These are phyloP conservation scores for Pterostichus madidus DNA, from an alignment of 2,888 invertebrate species.

Conservation along the genomic window DNA sequence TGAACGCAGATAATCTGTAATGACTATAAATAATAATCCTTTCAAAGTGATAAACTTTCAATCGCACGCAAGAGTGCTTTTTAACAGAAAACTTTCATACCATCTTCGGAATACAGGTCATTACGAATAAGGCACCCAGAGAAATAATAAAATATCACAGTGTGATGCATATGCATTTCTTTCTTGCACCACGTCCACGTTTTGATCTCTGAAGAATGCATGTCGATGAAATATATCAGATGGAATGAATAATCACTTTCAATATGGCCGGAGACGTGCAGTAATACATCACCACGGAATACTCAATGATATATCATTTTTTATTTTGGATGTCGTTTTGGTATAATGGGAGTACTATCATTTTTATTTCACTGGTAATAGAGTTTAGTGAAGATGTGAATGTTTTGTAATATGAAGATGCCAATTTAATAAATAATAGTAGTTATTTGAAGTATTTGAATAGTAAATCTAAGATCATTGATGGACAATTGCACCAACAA, in stretches of 20 bases:
- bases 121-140: conserved; percentile 42
- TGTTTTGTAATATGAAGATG: too few relatives aligned
- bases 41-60: not conserved
- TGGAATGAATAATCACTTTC: conserved; percentile 36
- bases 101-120: conserved; percentile 45
- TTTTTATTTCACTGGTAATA: not conserved
- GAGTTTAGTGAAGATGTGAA: too few relatives aligned
- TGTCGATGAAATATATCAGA: conserved; percentile 44
- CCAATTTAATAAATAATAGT: too few relatives aligned
- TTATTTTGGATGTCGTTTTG: not conserved
- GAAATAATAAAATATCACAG: conserved; percentile 16
- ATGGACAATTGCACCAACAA: too few relatives aligned
- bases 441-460: too few relatives aligned
- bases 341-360: not conserved
- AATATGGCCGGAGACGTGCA: not conserved
- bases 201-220: conserved; percentile 8
- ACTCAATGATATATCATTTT: not conserved
- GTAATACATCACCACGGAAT: not conserved
- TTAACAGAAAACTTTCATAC: conserved; percentile 43
- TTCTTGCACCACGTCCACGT: conserved; percentile 2
- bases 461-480: too few relatives aligned
- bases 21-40: not conserved
- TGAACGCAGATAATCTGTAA: not conserved
- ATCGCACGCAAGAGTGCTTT: conserved; percentile 5
- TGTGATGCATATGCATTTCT: conserved; percentile 43